Evolutionary conservation across 1,140 invertebrate genomes (phyloP).

Genomic region (Ruditapes philippinarum): DNA sequence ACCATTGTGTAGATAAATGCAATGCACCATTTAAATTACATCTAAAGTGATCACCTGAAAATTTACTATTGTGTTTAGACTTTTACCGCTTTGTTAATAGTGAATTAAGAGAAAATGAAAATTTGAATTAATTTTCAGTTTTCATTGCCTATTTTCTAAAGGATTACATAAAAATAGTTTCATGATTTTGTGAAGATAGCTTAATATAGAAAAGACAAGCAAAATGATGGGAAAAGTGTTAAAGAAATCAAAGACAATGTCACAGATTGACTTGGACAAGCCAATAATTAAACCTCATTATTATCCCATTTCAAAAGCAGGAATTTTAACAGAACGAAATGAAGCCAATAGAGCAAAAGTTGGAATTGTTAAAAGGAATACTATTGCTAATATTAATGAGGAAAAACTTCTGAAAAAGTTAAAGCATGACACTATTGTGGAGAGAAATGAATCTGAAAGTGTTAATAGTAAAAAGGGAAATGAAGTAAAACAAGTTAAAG

Average conservation of each 20-base stretch:
- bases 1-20: background rate
- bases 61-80: background rate
- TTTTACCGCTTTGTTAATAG: background rate
- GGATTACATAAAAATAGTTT: no score
- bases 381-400: background rate
- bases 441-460: background rate
- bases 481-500: background rate
- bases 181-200: no score
- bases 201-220: no score
- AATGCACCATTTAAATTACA: background rate
- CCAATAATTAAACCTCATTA: constrained; percentile 54
- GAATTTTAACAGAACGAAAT: background rate
- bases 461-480: background rate
- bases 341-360: background rate
- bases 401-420: background rate
- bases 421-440: background rate
- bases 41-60: background rate
- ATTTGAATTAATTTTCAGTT: no score
- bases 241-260: constrained; percentile 5
- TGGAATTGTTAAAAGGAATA: background rate
- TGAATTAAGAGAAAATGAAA: background rate
- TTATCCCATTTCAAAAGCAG: background rate
- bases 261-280: constrained; percentile 39
- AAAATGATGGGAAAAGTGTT: constrained; percentile 1
- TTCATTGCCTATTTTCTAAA: no score